These are phyloP conservation scores for Trichomalopsis sarcophagae DNA, from an alignment of 1,140 invertebrate genomes.

Conservation along the genomic window DNA sequence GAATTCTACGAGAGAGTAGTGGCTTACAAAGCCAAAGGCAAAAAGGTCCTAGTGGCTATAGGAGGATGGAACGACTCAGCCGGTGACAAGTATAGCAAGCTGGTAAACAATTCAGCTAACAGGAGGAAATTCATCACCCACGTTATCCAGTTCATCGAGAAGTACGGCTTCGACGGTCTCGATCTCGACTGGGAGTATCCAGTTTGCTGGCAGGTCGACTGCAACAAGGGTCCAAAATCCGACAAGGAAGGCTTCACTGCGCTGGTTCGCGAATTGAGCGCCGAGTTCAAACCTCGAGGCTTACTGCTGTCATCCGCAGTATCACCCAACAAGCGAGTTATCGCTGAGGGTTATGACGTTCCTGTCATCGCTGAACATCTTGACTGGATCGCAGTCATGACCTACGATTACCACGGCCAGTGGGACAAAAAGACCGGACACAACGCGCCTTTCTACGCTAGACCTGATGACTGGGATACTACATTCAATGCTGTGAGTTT, in stretches of 20 bases:
- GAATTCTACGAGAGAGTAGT: conserved; percentile 78
- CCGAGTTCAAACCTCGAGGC: conserved; percentile 82
- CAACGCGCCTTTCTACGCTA: conserved; percentile 86
- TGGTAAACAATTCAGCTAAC: conserved; percentile 74
- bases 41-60: conserved; percentile 79
- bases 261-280: conserved; percentile 83
- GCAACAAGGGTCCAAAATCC: conserved; percentile 82
- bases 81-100: conserved; percentile 79
- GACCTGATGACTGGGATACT: conserved; percentile 82
- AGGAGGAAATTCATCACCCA: conserved; percentile 75
- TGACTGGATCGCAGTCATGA: conserved; percentile 91
- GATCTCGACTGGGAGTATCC: conserved; percentile 83
- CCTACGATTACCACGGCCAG: conserved; percentile 92
- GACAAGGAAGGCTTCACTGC: conserved; percentile 85
- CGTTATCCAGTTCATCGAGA: conserved; percentile 76
- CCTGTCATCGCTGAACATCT: conserved; percentile 75
- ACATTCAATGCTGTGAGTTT: conserved; percentile 84
- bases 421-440: conserved; percentile 94
- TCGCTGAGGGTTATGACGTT: conserved; percentile 84
- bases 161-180: conserved; percentile 78
- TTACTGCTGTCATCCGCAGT: conserved; percentile 88
- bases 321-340: conserved; percentile 87
- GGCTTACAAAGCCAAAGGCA: conserved; percentile 74
- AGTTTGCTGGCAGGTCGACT: conserved; percentile 83
- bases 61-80: conserved; percentile 81